phyloP scores from a whole-genome alignment of 2,888 invertebrate genomes.

The Orthonevra nobilis region DNA sequence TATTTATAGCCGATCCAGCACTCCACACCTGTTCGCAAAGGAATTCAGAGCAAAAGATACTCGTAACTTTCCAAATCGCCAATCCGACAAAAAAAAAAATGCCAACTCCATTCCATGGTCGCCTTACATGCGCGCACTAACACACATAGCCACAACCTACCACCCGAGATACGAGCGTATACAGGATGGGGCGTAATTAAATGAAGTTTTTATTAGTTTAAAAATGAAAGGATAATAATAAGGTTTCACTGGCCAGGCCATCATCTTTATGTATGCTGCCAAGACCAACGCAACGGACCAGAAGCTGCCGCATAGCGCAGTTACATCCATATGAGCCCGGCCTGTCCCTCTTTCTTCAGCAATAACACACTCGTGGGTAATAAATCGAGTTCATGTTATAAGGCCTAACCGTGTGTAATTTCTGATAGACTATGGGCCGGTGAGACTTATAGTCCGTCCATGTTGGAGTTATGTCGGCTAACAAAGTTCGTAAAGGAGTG shows the following conservation, averaged over 20 bases:
- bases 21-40: conserved; percentile 47
- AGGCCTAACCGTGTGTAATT: conserved; percentile 65
- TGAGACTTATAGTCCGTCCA: background rate
- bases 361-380: conserved; percentile 59
- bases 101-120: no score
- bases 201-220: conserved; percentile 69
- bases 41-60: conserved; percentile 31
- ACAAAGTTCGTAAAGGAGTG: conserved; percentile 9
- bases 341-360: conserved; percentile 14
- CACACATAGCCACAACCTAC: no score
- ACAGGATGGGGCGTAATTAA: conserved; percentile 61
- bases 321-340: conserved; percentile 8
- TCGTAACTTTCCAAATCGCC: conserved; percentile 34
- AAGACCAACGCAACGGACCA: conserved; percentile 45
- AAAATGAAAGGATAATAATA: conserved; percentile 70
- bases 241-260: conserved; percentile 58
- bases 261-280: conserved; percentile 44
- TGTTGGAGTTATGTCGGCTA: conserved; percentile 31
- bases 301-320: conserved; percentile 30
- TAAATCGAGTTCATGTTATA: conserved; percentile 67
- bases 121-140: no score
- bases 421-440: conserved; percentile 60
- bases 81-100: conserved; percentile 8
- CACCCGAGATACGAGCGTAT: no score
- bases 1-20: conserved; percentile 25